These are phyloP conservation scores for Temnopleurus reevesii DNA, from an alignment of 53 echinoderm and acorn worm species.

Conservation along the genomic window DNA sequence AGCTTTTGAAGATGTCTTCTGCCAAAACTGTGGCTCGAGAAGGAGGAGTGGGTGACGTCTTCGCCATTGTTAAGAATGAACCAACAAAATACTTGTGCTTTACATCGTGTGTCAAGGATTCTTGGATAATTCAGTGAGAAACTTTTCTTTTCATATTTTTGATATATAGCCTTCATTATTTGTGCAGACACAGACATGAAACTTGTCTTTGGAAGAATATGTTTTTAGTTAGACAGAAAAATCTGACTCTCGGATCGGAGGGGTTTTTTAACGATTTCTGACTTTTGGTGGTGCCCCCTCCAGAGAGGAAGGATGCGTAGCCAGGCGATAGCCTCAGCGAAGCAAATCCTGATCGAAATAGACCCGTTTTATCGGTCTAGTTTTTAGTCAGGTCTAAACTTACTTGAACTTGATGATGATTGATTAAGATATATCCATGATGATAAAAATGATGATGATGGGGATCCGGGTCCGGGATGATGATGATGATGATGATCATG, in stretches of 20 bases:
- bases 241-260: no score
- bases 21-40: conserved; percentile 65
- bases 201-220: not conserved
- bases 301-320: not conserved
- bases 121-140: conserved; percentile 72
- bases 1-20: conserved; percentile 71
- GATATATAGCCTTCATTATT: not conserved
- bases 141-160: not conserved
- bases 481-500: no score
- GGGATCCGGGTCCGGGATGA: no score
- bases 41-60: conserved; percentile 51
- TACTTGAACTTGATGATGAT: no score
- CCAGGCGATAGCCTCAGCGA: no score
- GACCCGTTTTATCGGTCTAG: no score
- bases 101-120: conserved; percentile 61
- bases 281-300: not conserved
- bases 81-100: conserved; percentile 58
- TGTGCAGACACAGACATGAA: not conserved
- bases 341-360: no score
- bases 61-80: conserved; percentile 51
- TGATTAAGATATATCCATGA: no score
- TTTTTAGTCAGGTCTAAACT: no score
- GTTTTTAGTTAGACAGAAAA: not conserved
- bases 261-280: no score
- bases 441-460: no score